These are phyloP conservation scores for Lepisosteus oculatus DNA, from an alignment of 2,113 vertebrate species.

Conservation along the genomic window DNA sequence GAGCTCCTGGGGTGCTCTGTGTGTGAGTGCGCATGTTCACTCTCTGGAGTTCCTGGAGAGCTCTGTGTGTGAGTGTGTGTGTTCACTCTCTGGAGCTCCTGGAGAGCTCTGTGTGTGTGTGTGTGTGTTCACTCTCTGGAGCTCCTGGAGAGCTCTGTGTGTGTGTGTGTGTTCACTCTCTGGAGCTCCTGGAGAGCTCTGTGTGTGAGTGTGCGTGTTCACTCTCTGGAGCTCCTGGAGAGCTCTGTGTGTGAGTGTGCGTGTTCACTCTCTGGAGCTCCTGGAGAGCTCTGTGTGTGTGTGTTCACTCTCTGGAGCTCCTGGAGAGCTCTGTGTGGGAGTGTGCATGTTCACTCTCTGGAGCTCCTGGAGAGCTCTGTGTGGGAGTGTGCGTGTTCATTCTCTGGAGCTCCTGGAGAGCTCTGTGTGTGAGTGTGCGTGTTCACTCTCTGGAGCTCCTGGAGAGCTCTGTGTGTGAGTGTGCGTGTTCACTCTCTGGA, in stretches of 20 bases:
- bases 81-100: conserved; percentile 9
- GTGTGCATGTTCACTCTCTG: background rate
- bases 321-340: conserved; percentile 10
- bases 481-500: background rate
- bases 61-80: conserved; percentile 13
- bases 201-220: background rate
- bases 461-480: background rate
- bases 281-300: conserved; percentile 8
- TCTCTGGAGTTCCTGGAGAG: background rate
- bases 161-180: background rate
- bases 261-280: background rate
- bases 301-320: conserved; percentile 8
- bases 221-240: background rate
- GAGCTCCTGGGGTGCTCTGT: background rate
- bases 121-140: background rate
- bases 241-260: background rate
- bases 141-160: background rate
- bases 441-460: too few species aligned
- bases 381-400: background rate
- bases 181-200: background rate
- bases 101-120: conserved; percentile 5
- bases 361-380: too few species aligned
- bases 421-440: background rate
- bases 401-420: background rate
- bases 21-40: background rate